Conservation (phyloP, 2,797 vertebrate genomes). For the Peromyscus eremicus region DNA sequence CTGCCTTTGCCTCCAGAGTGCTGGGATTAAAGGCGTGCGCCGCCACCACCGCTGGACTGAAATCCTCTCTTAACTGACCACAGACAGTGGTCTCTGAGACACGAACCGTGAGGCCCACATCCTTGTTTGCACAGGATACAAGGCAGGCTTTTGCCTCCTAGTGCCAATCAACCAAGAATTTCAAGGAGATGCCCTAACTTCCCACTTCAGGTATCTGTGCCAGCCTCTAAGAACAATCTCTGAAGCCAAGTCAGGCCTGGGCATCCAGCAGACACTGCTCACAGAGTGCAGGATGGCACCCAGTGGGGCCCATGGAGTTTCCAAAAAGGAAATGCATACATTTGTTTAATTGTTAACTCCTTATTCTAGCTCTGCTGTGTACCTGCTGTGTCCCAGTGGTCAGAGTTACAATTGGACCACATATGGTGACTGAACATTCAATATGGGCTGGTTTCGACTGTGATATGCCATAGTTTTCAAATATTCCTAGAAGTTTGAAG, state of each 20-base stretch:
- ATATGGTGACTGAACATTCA: fast-evolving
- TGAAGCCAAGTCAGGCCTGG: fast-evolving
- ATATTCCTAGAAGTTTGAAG: neutral
- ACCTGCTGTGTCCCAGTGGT: neutral
- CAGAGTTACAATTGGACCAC: neutral
- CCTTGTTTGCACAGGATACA: too few species aligned
- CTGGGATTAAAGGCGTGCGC: too few species aligned
- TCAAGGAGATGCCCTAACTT: neutral
- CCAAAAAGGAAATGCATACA: neutral
- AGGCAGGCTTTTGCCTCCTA: fast-evolving
- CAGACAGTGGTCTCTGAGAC: neutral
- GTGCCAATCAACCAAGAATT: fast-evolving
- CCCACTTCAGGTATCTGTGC: neutral
- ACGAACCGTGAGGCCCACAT: fast-evolving
- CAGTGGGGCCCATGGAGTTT: neutral
- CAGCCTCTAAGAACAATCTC: neutral
- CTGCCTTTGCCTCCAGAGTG: too few species aligned
- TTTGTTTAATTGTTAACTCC: neutral
- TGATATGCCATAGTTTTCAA: fast-evolving
- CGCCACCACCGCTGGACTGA: too few species aligned
- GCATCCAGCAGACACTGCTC: neutral
- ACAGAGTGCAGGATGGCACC: fast-evolving
- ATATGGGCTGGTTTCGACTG: fast-evolving
- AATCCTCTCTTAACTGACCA: neutral
- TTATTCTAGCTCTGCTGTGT: neutral